A percentile compares a stretch with the other conserved stretches of the same genome.
These are phyloP conservation scores for Trachymyrmex cornetzi DNA, from an alignment of 1,140 invertebrate genomes.

Conservation along the genomic window DNA sequence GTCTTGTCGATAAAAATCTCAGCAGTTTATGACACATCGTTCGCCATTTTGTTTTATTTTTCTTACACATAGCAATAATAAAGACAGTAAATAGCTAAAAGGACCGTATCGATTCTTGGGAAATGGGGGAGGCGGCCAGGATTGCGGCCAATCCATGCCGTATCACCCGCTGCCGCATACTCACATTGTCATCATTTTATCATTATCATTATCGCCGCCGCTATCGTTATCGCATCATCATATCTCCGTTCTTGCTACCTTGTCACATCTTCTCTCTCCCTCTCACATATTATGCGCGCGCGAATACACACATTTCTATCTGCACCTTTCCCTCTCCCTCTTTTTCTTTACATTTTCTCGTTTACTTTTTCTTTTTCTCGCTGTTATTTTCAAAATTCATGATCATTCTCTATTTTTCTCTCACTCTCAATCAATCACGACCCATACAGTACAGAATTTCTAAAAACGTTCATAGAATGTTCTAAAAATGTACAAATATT, in stretches of 20 bases:
- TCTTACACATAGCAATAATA: constrained; percentile 80
- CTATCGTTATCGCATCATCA: constrained; percentile 32
- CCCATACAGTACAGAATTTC: too few relatives aligned
- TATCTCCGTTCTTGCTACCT: constrained; percentile 12
- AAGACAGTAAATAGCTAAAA: constrained; percentile 82
- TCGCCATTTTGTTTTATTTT: constrained; percentile 73
- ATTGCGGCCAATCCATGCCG: constrained; percentile 69
- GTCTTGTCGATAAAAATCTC: constrained; percentile 71
- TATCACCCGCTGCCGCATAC: constrained; percentile 75
- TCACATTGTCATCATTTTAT: constrained; percentile 54
- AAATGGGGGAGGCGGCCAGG: constrained; percentile 66
- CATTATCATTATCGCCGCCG: constrained; percentile 32
- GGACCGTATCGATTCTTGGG: constrained; percentile 73
- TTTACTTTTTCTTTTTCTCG: neutral
- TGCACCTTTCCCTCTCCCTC: neutral
- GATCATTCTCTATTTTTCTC: constrained; percentile 13
- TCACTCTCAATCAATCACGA: neutral
- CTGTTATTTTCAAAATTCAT: neutral
- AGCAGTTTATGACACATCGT: constrained; percentile 73
- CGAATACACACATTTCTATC: too few relatives aligned
- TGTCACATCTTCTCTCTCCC: constrained; percentile 5
- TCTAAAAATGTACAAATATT: too few relatives aligned
- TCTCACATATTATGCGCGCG: neutral
- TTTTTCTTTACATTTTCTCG: neutral
- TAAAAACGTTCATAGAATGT: too few relatives aligned